Percentiles rank a stretch among this genome's conserved stretches.
Evolutionary conservation across 2,113 vertebrate species (phyloP).

Genomic region (Callorhinus ursinus): DNA sequence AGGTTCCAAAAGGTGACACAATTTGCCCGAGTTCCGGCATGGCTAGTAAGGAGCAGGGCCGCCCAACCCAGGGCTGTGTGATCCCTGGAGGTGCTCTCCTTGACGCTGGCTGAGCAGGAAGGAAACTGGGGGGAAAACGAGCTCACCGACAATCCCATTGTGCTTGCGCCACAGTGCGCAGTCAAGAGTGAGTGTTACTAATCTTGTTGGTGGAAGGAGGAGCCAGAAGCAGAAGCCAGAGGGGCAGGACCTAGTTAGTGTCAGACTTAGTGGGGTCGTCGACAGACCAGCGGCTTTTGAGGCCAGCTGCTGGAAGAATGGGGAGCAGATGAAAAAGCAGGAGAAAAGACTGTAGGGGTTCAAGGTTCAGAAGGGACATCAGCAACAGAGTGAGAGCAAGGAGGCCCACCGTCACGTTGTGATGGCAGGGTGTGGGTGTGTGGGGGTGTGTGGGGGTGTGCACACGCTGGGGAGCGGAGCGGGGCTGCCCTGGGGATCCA

Average conservation of each 20-base stretch:
- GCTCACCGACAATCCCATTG: not conserved
- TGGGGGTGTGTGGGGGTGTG: not conserved
- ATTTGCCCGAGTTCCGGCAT: not conserved
- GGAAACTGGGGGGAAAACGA: not conserved
- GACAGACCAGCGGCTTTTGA: not conserved
- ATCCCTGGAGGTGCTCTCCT: not conserved
- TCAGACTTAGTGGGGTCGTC: not conserved
- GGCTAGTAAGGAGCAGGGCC: not conserved
- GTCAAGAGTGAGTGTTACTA: not conserved
- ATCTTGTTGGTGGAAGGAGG: not conserved
- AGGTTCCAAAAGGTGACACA: not conserved
- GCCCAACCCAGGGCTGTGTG: not conserved
- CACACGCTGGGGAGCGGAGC: not conserved
- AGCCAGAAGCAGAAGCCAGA: not conserved
- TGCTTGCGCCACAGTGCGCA: not conserved
- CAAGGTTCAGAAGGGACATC: not conserved
- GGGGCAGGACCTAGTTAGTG: not conserved
- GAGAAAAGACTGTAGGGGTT: not conserved
- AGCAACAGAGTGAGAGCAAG: no score
- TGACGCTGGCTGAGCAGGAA: not conserved
- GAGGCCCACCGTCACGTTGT: rapidly evolving
- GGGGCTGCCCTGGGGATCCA: not conserved
- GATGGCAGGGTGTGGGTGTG: not conserved
- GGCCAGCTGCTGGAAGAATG: not conserved
- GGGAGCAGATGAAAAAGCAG: not conserved